These are phyloP conservation scores for Chroicocephalus ridibundus DNA, from an alignment of 2,113 vertebrate genomes.

Conservation along the genomic window DNA sequence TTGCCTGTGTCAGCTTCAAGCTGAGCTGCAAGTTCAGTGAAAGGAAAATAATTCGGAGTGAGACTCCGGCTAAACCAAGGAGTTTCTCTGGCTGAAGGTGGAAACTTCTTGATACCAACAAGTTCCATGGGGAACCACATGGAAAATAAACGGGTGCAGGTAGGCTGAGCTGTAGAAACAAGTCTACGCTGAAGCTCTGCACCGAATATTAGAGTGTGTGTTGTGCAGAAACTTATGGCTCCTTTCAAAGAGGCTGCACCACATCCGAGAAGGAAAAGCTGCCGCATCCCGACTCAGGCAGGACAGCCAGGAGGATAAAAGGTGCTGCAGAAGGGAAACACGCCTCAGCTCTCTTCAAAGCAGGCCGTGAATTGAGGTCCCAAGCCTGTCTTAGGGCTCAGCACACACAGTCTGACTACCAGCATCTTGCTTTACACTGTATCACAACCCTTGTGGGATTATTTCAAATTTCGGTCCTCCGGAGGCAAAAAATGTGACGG, in stretches of 20 bases:
- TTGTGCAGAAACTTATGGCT: background rate
- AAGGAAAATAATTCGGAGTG: background rate
- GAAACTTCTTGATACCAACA: background rate
- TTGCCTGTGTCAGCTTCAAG: background rate
- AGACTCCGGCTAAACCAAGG: background rate
- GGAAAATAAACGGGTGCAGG: background rate
- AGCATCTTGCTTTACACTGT: background rate
- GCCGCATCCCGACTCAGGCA: accelerated
- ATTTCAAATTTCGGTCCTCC: background rate
- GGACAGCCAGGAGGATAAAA: background rate
- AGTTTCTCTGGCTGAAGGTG: background rate
- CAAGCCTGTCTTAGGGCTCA: background rate
- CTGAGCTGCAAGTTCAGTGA: background rate
- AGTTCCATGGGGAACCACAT: background rate
- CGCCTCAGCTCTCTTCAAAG: background rate
- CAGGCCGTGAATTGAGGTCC: background rate
- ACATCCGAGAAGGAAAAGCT: background rate
- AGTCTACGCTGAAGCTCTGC: background rate
- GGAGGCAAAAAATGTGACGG: background rate
- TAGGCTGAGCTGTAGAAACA: background rate
- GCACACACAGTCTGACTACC: accelerated
- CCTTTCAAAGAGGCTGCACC: background rate
- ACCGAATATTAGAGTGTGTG: background rate
- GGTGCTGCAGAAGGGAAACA: background rate
- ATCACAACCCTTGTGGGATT: background rate